Evolutionary conservation across 2,113 vertebrate genomes (phyloP).

Genomic region (Paedocypris sp.): DNA sequence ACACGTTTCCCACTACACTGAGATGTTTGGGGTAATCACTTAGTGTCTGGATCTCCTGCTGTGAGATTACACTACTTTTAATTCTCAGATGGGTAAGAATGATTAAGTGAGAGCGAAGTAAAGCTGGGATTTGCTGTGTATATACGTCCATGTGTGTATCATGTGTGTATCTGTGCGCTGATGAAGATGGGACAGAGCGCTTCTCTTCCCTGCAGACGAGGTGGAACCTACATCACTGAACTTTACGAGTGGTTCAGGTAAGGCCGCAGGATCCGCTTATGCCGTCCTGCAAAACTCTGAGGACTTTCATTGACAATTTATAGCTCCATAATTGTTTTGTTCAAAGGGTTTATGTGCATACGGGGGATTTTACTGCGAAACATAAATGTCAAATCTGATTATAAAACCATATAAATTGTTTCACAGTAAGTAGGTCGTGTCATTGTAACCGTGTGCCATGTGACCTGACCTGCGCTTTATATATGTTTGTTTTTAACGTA

Average conservation of each 20-base stretch:
- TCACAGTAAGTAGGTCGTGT: not conserved
- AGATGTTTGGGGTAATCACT: conserved; percentile 53
- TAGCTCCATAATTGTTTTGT: too few relatives aligned
- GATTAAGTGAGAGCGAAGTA: conserved; percentile 51
- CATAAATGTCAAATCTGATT: not conserved
- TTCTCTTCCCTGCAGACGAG: conserved; percentile 40
- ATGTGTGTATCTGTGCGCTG: not conserved
- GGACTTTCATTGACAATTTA: too few relatives aligned
- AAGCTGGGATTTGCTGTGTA: conserved; percentile 44
- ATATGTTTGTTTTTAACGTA: too few relatives aligned
- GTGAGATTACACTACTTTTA: conserved; percentile 57
- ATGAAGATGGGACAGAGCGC: conserved; percentile 56
- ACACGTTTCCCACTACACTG: too few relatives aligned
- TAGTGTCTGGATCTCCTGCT: conserved; percentile 23
- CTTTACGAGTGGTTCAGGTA: conserved; percentile 58
- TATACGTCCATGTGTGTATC: not conserved
- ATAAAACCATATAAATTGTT: not conserved
- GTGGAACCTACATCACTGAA: conserved; percentile 49
- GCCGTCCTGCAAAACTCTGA: not conserved
- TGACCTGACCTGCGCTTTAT: too few relatives aligned
- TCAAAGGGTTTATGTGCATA: too few relatives aligned
- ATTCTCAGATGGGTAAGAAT: conserved; percentile 50
- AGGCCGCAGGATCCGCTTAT: conserved; percentile 22
- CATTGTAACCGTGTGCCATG: not conserved
- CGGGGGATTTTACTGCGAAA: not conserved